Evolutionary conservation across 2,888 invertebrate species (phyloP).

Genomic region (Lepas anatifera): DNA sequence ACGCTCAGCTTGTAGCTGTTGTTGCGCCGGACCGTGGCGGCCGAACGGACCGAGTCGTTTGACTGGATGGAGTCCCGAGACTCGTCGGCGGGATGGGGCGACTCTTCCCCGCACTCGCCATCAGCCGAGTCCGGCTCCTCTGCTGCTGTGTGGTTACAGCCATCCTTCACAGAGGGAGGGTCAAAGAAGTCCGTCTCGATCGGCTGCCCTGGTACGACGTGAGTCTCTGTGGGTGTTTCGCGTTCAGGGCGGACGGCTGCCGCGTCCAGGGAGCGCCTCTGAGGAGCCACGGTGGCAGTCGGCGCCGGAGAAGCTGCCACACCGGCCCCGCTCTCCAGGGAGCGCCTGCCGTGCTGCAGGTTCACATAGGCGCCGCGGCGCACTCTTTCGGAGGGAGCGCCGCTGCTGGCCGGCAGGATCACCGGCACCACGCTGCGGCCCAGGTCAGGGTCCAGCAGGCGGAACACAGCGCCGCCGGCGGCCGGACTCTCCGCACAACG

Average conservation of each 20-base stretch:
- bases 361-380: conserved; percentile 24
- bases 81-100: not conserved
- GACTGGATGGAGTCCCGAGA: not conserved
- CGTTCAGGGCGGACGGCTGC: not conserved
- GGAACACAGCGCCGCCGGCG: not conserved
- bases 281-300: not conserved
- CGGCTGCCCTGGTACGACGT: not conserved
- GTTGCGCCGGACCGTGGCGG: not conserved
- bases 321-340: not conserved
- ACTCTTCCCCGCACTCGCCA: not conserved
- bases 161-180: too few species aligned
- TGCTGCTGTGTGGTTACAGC: too few species aligned
- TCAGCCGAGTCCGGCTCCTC: too few species aligned
- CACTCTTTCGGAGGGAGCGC: conserved; percentile 15
- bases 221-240: not conserved
- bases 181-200: not conserved
- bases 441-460: not conserved
- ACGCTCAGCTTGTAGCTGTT: conserved; percentile 8
- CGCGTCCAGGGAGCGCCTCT: not conserved
- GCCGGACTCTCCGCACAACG: not conserved
- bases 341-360: conserved; percentile 11
- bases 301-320: not conserved
- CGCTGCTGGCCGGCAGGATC: not conserved
- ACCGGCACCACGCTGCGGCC: not conserved
- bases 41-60: not conserved